Base-by-base conservation (phyloP, 1,140 invertebrate genomes). In the Halesus radiatus region DNA sequence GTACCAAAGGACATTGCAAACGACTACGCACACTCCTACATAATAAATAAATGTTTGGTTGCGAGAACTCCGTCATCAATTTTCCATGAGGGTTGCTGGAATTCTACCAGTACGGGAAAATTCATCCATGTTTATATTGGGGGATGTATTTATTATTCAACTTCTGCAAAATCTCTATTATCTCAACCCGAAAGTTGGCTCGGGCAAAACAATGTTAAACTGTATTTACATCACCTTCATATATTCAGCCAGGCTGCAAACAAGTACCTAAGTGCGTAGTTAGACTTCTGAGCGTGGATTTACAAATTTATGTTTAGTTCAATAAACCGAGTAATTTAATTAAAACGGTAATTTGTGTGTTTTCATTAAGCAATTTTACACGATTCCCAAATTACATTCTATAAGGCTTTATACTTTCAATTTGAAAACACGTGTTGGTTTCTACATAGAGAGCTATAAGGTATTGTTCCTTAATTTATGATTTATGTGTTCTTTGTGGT, bases 111-210 rank as follows among this genome's bases (percentile, higher is more conserved):
- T 56, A 15, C 7, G n/a, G n/a, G 16, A n/a, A 56, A 20, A 56
- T 20, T n/a, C 18, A 15, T 60, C 15, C 15, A 13, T 23, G 20
- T 60, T 60, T 60, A 60, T 60, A 23, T 23, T 60, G 22, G 7
- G 22, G 26, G n/a, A 72, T 72, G 18, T 72, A 72, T 72, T 72
- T 72, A 72, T 72, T 72, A 52, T 72, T 53, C 68, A 72, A 52
- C 45, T 72, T 72, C 22, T 72, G 68, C 50, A 53, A 52, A 72
- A 72, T 72, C 37, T 26, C 68, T 50, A 54, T 72, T 72, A 72
- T 72, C 68, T 8, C 29, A 72, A 53, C 68, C 68, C 68, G 10
- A 72, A 72, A 72, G 45, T 72, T 72, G 15, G 45, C 52, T 18
- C 8, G 45, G 50, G 45, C n/a, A 53, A 23, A 53, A 72, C 68